These are phyloP conservation scores for Drosophila putrida DNA, from an alignment of 2,888 invertebrate species.

Conservation along the genomic window DNA sequence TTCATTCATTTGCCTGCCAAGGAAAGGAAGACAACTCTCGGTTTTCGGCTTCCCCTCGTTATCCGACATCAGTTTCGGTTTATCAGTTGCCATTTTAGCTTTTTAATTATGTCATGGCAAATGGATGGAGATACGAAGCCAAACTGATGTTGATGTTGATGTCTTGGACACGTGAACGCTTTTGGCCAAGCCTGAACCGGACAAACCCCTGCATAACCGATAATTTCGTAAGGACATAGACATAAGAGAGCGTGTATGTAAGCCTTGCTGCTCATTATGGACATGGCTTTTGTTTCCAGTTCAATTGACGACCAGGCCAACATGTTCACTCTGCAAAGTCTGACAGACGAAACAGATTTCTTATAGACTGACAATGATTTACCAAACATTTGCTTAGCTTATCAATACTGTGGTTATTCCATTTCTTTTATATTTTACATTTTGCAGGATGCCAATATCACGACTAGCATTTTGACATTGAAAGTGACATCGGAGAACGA, in stretches of 20 bases:
- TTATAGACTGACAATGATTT: background rate
- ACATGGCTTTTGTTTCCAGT: conserved; percentile 3
- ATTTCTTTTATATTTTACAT: background rate
- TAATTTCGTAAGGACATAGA: conserved; percentile 11
- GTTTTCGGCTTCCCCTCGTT: conserved; percentile 62
- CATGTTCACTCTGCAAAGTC: background rate
- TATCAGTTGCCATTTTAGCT: conserved; percentile 50
- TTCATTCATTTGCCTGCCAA: conserved; percentile 30
- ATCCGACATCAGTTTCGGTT: conserved; percentile 14
- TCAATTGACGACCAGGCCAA: conserved; percentile 26
- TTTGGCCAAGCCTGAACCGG: conserved; percentile 37
- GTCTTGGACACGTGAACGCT: conserved; percentile 13
- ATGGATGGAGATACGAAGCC: conserved; percentile 40
- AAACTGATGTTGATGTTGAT: conserved; percentile 16
- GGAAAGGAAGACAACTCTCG: conserved; percentile 28
- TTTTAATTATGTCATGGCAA: conserved; percentile 77
- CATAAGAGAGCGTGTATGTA: background rate
- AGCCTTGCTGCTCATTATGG: conserved; percentile 14
- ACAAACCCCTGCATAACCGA: conserved; percentile 65
- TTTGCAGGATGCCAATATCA: conserved; percentile 87
- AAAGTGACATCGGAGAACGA: conserved; percentile 92
- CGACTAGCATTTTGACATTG: conserved; percentile 91
- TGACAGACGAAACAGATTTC: background rate
- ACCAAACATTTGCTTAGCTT: background rate
- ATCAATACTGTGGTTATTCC: background rate